Percentiles rank a stretch among this genome's conserved stretches.
Conservation (phyloP, 1,140 invertebrate species). For the Platyscapa corneri region DNA sequence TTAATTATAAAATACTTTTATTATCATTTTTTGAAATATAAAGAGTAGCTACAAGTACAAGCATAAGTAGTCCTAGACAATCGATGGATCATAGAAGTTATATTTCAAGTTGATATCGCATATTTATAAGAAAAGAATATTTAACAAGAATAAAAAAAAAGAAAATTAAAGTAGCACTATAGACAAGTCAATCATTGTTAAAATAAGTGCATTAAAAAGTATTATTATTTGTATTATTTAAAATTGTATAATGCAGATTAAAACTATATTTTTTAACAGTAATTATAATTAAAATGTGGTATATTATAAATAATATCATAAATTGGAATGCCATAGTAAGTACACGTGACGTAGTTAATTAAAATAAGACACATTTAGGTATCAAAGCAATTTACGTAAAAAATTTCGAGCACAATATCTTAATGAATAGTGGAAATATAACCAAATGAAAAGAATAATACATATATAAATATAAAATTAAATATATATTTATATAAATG, state of each 20-base stretch:
- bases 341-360: neutral
- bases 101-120: too few species aligned
- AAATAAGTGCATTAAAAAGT: neutral
- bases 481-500: too few species aligned
- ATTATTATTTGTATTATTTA: neutral
- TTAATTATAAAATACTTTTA: neutral
- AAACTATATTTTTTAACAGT: neutral
- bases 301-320: neutral
- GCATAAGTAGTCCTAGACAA: too few species aligned
- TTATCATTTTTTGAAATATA: neutral
- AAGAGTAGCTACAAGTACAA: too few species aligned
- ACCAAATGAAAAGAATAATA: too few species aligned
- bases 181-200: too few species aligned
- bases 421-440: too few species aligned
- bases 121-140: too few species aligned
- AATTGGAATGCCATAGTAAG: neutral
- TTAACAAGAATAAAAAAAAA: too few species aligned
- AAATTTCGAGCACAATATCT: neutral
- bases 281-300: conserved; percentile 1
- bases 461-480: too few species aligned
- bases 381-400: neutral
- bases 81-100: too few species aligned
- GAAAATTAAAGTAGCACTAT: too few species aligned
- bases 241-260: neutral
- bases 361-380: neutral